Conservation (phyloP, 2,888 invertebrate genomes). For the Sinotaia quadrata region DNA sequence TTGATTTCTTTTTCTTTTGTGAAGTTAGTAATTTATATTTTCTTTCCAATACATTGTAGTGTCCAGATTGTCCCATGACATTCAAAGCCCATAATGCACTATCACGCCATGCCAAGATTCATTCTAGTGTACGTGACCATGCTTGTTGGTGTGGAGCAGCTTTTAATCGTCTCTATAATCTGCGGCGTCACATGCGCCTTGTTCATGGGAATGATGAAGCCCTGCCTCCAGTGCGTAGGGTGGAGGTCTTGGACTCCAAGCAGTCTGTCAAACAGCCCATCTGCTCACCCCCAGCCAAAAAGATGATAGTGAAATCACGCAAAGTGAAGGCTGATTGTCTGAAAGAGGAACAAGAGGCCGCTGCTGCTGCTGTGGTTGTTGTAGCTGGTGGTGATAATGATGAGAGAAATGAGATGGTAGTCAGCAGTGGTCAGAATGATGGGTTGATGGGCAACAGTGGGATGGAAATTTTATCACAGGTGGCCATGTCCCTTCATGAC, state of each 20-base stretch:
- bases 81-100: constrained; percentile 61
- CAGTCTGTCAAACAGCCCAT: constrained; percentile 23
- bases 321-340: constrained; percentile 26
- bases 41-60: constrained; percentile 55
- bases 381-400: constrained; percentile 16
- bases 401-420: background rate
- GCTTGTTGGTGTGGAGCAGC: constrained; percentile 56
- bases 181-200: constrained; percentile 54
- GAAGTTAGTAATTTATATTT: too few relatives aligned
- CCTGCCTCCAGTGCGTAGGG: constrained; percentile 52
- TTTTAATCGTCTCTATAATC: constrained; percentile 56
- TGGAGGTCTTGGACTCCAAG: constrained; percentile 31
- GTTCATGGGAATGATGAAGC: constrained; percentile 54
- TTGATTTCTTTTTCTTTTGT: too few relatives aligned
- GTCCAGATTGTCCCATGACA: constrained; percentile 58
- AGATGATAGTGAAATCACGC: constrained; percentile 26
- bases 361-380: constrained; percentile 20
- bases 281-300: constrained; percentile 32
- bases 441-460: constrained; percentile 4
- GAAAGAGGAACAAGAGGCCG: constrained; percentile 23
- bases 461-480: constrained; percentile 10
- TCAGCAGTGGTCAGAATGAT: background rate
- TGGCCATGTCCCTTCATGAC: constrained; percentile 5
- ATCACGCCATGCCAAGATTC: constrained; percentile 48
- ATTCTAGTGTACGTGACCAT: constrained; percentile 45